phyloP scores from a whole-genome alignment of 2,113 vertebrate genomes.

The Microcebus jonahi region DNA sequence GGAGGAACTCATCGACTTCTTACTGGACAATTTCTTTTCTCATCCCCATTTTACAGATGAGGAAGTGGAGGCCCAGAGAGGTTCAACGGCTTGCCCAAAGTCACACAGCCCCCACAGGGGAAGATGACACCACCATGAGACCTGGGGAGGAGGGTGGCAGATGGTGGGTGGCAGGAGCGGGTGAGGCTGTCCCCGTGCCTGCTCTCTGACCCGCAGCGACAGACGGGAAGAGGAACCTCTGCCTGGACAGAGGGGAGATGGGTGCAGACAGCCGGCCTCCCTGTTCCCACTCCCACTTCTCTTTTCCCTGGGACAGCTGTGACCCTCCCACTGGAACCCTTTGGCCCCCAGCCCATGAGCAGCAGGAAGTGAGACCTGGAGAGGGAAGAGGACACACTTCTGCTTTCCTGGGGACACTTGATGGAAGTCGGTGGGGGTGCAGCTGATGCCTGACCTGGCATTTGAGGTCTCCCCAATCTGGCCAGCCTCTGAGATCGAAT shows the following conservation, averaged over 20 bases:
- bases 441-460: neutral
- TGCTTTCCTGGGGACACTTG: conserved; percentile 61
- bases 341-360: neutral
- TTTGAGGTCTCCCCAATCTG: conserved; percentile 13
- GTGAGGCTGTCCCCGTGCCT: neutral
- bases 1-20: neutral
- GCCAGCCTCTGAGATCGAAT: neutral
- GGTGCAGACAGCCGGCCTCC: conserved; percentile 8
- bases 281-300: conserved; percentile 60
- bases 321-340: neutral
- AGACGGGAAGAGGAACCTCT: conserved; percentile 69
- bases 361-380: conserved; percentile 76
- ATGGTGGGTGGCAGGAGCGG: neutral
- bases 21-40: neutral
- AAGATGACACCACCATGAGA: neutral
- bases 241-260: conserved; percentile 59
- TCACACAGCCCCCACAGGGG: neutral
- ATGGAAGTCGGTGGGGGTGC: neutral
- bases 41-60: neutral
- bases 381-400: conserved; percentile 70
- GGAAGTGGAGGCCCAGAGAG: neutral
- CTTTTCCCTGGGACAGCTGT: conserved; percentile 56
- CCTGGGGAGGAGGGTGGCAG: neutral
- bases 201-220: conserved; percentile 57
- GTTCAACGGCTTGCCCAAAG: neutral